Base-by-base conservation (phyloP, 2,797 vertebrate genomes). In the Aythya fuligula region DNA sequence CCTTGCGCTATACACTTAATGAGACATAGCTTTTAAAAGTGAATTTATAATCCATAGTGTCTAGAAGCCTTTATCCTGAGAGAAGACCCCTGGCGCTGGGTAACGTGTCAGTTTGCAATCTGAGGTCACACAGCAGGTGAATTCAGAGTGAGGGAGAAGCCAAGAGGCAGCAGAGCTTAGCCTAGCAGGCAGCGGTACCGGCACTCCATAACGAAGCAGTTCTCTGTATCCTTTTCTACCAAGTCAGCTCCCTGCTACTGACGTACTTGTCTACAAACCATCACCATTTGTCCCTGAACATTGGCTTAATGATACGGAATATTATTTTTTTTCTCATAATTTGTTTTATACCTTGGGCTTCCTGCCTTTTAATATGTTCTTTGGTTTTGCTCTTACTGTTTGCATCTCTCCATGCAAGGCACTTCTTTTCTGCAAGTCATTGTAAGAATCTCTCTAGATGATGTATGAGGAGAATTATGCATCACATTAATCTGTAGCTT, bases 361-460 rank as follows among this genome's bases (percentile, higher is more conserved):
- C 39, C 39, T 90, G 18, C 32, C 7, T 77, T 70, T 85, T 65
- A 43, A 11, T 38, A 8, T 28, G 43, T 43, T 73, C 28, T 60
- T 83, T 65, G 36, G 5, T 83, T 94, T 94, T 36, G 43, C 54
- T 89, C 57, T 85, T 74, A 6, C 21, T 81, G 36, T 75, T 93
- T 61, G 65, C 43, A 45, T 64, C 20, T 69, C 71, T 74, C 51
- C 45, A 84, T 82, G 66, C 14, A 65, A 84, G 53, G 38, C 27
- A 41, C 34, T 39, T 85, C 21, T 27, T 71, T 83, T 93, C 72
- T 90, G 75, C 75, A 93, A 88, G 80, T 89, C 73, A 87, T 32
- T 79, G 51, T 85, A 54, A 58, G 45, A 54, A 8, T 69, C 58
- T 88, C 32, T 39, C 18, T n/a, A 81, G 80, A 41, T 76, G 66